phyloP scores from a whole-genome alignment of 2,113 vertebrate species.

The Anas platyrhynchos region DNA sequence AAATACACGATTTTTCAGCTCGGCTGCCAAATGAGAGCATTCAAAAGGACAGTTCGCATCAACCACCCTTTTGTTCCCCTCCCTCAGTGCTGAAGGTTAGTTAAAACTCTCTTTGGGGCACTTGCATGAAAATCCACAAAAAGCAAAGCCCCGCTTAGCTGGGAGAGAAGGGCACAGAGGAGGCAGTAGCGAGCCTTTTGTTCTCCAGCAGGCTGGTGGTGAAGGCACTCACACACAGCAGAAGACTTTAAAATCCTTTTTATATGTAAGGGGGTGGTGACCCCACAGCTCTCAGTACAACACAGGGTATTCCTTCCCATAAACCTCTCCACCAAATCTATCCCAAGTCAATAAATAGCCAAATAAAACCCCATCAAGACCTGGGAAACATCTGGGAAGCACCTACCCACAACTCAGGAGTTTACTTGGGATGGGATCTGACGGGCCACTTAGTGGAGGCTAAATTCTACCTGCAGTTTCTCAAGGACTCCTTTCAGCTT shows the following conservation, averaged over 20 bases:
- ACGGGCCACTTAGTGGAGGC: neutral
- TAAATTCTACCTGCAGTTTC: neutral
- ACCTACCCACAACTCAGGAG: neutral
- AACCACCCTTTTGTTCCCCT: neutral
- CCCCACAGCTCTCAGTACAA: fast-evolving
- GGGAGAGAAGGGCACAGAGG: neutral
- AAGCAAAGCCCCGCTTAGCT: neutral
- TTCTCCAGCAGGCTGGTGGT: neutral
- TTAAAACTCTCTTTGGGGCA: neutral
- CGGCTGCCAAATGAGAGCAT: slow-evolving; percentile 15
- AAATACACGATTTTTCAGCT: neutral
- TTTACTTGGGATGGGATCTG: neutral
- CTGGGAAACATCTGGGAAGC: neutral
- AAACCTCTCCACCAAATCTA: neutral
- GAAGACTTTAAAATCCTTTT: neutral
- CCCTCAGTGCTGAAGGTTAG: fast-evolving
- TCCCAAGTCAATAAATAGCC: neutral
- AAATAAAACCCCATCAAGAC: neutral
- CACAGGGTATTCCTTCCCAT: neutral
- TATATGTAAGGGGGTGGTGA: neutral
- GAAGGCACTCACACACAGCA: neutral
- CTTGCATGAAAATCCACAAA: neutral
- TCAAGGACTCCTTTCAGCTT: neutral
- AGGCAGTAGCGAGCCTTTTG: neutral
- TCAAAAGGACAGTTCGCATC: neutral